phyloP scores from a whole-genome alignment of 2,113 vertebrate species.

The Pluvialis apricaria region DNA sequence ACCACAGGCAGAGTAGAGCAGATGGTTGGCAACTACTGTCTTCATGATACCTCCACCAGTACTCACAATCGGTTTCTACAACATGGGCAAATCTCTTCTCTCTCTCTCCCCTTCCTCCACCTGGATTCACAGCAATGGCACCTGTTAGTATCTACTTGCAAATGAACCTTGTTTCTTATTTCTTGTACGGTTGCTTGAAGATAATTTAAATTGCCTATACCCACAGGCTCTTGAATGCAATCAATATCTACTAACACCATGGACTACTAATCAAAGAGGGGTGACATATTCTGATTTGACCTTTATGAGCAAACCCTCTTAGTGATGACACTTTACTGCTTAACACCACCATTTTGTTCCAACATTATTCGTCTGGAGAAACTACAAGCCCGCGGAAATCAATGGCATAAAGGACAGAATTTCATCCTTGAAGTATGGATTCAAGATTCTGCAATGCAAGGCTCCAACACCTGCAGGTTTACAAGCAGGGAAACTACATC shows the following conservation, averaged over 20 bases:
- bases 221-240: background rate
- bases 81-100: background rate
- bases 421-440: background rate
- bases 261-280: background rate
- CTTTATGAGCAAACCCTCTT: slow-evolving; percentile 26
- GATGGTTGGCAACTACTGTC: background rate
- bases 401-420: slow-evolving; percentile 18
- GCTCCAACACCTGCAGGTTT: background rate
- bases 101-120: background rate
- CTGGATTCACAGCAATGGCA: background rate
- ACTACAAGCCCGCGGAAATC: background rate
- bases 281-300: slow-evolving; percentile 27
- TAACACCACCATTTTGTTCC: background rate
- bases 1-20: background rate
- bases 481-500: background rate
- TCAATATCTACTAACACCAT: slow-evolving; percentile 4
- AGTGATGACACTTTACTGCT: background rate
- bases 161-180: background rate
- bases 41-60: background rate
- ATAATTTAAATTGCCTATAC: slow-evolving; percentile 13
- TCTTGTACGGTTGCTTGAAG: background rate
- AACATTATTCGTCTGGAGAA: background rate
- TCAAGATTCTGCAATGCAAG: background rate
- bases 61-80: background rate
- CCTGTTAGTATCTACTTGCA: background rate